These are phyloP conservation scores for Polypedilum pembai DNA, from an alignment of 1,140 invertebrate genomes.

Conservation along the genomic window DNA sequence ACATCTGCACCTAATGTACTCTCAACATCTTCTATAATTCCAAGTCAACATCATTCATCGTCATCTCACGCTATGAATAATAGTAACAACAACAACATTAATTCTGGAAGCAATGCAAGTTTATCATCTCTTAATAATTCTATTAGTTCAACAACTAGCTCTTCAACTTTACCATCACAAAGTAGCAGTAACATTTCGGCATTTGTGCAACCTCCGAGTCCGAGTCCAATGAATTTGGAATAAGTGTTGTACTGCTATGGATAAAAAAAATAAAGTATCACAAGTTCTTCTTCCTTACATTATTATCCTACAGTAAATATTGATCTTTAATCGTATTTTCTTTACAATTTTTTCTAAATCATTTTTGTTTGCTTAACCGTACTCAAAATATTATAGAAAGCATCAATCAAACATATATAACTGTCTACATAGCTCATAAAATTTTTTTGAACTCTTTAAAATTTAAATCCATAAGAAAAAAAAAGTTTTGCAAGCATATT, in stretches of 20 bases:
- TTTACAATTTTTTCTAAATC: slow-evolving; percentile 9
- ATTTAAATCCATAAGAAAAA: neutral
- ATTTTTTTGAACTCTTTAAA: neutral
- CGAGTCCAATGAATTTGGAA: neutral
- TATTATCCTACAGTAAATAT: neutral
- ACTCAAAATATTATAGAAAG: neutral
- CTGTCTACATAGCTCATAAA: too few species aligned
- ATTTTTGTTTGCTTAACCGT: neutral
- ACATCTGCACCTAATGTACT: slow-evolving; percentile 44
- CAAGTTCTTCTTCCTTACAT: neutral
- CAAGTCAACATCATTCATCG: neutral
- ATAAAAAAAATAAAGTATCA: neutral
- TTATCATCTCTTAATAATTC: slow-evolving; percentile 8
- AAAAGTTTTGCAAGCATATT: too few species aligned
- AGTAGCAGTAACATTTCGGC: neutral
- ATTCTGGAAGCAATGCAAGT: slow-evolving; percentile 17
- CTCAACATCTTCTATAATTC: slow-evolving; percentile 29
- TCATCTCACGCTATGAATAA: neutral
- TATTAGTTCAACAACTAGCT: neutral
- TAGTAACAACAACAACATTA: neutral
- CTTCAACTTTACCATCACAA: slow-evolving; percentile 9
- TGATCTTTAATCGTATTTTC: neutral
- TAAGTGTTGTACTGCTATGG: neutral
- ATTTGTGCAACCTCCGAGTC: slow-evolving; percentile 3
- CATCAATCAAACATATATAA: too few species aligned